phyloP scores from a whole-genome alignment of 2,888 invertebrate species.

The Drosophila greeni region DNA sequence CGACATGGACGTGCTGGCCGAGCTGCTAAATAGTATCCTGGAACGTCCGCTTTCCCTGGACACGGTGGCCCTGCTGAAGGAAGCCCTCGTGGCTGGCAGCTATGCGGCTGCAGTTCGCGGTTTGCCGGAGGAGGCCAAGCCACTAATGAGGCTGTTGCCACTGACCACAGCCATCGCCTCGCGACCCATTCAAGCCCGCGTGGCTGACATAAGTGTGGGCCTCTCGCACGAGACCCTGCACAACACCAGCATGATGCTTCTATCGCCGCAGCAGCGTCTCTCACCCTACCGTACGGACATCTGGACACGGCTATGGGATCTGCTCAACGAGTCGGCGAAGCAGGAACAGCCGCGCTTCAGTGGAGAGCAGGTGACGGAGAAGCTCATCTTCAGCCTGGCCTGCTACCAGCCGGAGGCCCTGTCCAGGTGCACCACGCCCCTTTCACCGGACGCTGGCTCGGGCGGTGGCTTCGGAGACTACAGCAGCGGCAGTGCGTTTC shows the following conservation, averaged over 20 bases:
- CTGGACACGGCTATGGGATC: conserved; percentile 90
- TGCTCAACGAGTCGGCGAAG: conserved; percentile 81
- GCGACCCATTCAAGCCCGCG: conserved; percentile 78
- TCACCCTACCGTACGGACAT: conserved; percentile 90
- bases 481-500: conserved; percentile 79
- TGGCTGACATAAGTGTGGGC: conserved; percentile 81
- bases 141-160: conserved; percentile 85
- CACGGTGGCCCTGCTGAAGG: conserved; percentile 83
- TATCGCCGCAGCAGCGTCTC: conserved; percentile 90
- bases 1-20: conserved; percentile 86
- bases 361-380: conserved; percentile 86
- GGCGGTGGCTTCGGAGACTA: conserved; percentile 80
- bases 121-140: conserved; percentile 85
- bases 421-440: conserved; percentile 90
- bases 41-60: conserved; percentile 83
- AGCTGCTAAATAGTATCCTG: conserved; percentile 83
- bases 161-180: conserved; percentile 81
- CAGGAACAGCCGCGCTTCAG: conserved; percentile 83
- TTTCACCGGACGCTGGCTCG: conserved; percentile 84
- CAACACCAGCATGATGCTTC: conserved; percentile 89
- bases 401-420: conserved; percentile 93
- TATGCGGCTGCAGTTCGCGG: conserved; percentile 86
- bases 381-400: conserved; percentile 87
- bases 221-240: conserved; percentile 87
- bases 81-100: conserved; percentile 88